phyloP scores from a whole-genome alignment of 2,888 invertebrate species.

The Drosophila phalerata region DNA sequence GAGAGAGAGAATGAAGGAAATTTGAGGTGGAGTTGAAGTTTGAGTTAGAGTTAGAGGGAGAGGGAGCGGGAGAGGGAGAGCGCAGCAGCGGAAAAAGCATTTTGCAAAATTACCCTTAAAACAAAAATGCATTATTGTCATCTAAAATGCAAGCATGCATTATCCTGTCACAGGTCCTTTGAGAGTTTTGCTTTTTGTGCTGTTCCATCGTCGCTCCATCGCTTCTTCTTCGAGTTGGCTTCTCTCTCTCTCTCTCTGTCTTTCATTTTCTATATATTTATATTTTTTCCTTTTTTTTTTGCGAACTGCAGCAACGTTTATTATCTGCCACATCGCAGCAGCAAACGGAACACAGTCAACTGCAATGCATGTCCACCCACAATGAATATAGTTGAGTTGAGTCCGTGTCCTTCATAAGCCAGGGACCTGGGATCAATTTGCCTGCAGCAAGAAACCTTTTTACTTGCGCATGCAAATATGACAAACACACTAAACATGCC shows the following conservation, averaged over 20 bases:
- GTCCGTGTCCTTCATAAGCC: slow-evolving; percentile 77
- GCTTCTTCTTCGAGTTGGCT: slow-evolving; percentile 40
- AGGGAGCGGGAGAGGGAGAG: background rate
- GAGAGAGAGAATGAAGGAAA: background rate
- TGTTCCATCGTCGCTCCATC: slow-evolving; percentile 35
- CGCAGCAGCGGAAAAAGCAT: slow-evolving; percentile 69
- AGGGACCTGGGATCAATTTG: slow-evolving; percentile 83
- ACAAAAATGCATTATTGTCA: slow-evolving; percentile 85
- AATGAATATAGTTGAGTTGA: slow-evolving; percentile 32
- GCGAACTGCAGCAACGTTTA: slow-evolving; percentile 70
- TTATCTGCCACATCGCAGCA: slow-evolving; percentile 56
- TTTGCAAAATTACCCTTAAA: slow-evolving; percentile 82
- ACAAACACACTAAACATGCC: slow-evolving; percentile 59
- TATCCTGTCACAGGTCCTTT: slow-evolving; percentile 85
- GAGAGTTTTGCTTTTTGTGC: slow-evolving; percentile 80
- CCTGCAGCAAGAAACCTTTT: slow-evolving; percentile 79
- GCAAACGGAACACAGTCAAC: background rate
- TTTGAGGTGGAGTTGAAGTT: background rate
- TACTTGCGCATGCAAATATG: slow-evolving; percentile 81
- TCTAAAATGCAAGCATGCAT: slow-evolving; percentile 85
- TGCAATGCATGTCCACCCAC: slow-evolving; percentile 36
- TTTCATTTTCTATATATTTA: background rate
- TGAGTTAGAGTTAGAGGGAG: too few relatives aligned
- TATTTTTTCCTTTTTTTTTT: slow-evolving; percentile 21
- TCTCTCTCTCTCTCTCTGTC: slow-evolving; percentile 5